phyloP scores from a whole-genome alignment of 2,888 invertebrate species.

The Drosophila macrospina region DNA sequence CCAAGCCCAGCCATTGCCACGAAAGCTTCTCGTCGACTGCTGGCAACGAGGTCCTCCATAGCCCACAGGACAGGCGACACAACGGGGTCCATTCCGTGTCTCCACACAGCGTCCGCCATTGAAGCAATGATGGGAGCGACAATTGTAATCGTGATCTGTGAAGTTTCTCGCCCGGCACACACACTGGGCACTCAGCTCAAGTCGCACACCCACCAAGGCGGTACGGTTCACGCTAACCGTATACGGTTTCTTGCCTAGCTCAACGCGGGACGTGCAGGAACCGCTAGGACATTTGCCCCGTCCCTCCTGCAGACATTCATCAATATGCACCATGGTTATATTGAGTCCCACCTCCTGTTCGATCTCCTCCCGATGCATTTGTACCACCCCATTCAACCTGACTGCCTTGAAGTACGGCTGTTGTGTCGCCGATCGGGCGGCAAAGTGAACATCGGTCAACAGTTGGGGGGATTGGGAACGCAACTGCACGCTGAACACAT shows the following conservation, averaged over 20 bases:
- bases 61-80: conserved; percentile 94
- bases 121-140: conserved; percentile 94
- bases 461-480: conserved; percentile 93
- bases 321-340: conserved; percentile 98
- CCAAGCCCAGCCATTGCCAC: conserved; percentile 98
- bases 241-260: conserved; percentile 92
- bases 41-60: conserved; percentile 98
- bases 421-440: conserved; percentile 93
- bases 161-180: conserved; percentile 97
- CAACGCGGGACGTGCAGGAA: conserved; percentile 96
- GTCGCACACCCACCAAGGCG: conserved; percentile 96
- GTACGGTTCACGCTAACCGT: conserved; percentile 99
- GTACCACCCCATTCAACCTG: conserved; percentile 95
- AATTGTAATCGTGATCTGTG: conserved; percentile 92
- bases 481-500: conserved; percentile 97
- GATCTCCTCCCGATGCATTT: conserved; percentile 96
- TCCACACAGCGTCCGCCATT: conserved; percentile 98
- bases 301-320: conserved; percentile 95
- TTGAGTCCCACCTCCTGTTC: conserved; percentile 96
- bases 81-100: conserved; percentile 93
- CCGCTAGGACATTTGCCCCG: conserved; percentile 93
- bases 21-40: conserved; percentile 96
- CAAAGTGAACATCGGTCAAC: conserved; percentile 95
- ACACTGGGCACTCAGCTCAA: conserved; percentile 95
- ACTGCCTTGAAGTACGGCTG: conserved; percentile 96